Evolutionary conservation across 2,113 vertebrate genomes (phyloP).

Genomic region (Ciconia boyciana): DNA sequence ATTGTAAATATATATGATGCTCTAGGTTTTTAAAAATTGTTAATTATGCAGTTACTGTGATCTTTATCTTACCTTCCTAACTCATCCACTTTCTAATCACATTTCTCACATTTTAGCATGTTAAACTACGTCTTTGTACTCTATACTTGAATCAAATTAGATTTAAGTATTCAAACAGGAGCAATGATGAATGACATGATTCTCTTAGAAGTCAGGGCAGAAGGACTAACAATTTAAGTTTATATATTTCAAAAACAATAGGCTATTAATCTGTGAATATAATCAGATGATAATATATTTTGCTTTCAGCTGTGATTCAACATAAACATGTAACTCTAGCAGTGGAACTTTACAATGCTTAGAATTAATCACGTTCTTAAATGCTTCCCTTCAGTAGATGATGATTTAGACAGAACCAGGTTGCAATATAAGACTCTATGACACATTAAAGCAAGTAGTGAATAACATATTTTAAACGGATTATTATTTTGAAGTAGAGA

Average conservation of each 20-base stretch:
- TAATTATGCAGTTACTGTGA: not conserved
- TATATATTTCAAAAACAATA: not conserved
- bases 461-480: not conserved
- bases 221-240: not conserved
- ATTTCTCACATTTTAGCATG: not conserved
- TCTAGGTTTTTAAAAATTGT: not conserved
- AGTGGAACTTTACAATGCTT: not conserved
- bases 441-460: not conserved
- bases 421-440: not conserved
- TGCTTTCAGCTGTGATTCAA: not conserved
- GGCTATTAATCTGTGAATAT: not conserved
- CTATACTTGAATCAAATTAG: not conserved
- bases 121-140: not conserved
- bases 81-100: not conserved
- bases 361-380: not conserved
- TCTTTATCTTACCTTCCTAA: not conserved
- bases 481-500: not conserved
- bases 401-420: not conserved
- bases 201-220: not conserved
- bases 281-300: not conserved
- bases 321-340: not conserved
- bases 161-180: not conserved
- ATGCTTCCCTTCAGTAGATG: not conserved
- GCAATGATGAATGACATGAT: not conserved
- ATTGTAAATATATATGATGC: not conserved